Base-by-base conservation (phyloP, 37 sponge, comb jelly and placozoan species). In the Eunapius fragilis region DNA sequence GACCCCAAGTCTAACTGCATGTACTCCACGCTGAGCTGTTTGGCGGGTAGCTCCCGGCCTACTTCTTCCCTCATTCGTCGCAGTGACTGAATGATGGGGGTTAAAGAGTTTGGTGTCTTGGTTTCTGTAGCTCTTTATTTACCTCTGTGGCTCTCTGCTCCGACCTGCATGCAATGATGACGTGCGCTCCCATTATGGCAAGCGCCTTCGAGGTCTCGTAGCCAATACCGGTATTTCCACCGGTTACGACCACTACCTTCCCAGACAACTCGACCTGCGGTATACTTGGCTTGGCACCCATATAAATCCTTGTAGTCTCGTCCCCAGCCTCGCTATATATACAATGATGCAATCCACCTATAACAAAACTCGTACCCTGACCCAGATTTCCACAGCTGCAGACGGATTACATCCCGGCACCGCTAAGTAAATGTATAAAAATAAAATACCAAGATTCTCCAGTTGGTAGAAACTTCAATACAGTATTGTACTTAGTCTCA, bases 211-310 rank as follows among this genome's bases (percentile, higher is more conserved):
- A 88, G 12, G 88, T 85, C 86, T 94, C 94, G 58, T 94, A 94
- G 69, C 94, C 94, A 47, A 94, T 94, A 12, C 94, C 94, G 76
- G 91, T 84, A 77, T 94, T 94, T 24, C 94, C 91, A 33, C 94
- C 94, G 35, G 94, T 94, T 68, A 94, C 94, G 10, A 94, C 71
- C 33, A 88, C 94, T 31, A 94, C 94, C 50, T 71, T 87, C 32
- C 88, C 88, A 22, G 75, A 77, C 37, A 89, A 85, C 36, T 94
- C 94, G 4, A 87, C 91, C 25, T 78, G 74, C 28, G 94, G 91
- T 36, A 84, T 84, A 28, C 82, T 77, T 33, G 88, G 50, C 17
- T 77, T 82, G 31, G 37, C 80, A 12, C 94, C 94, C 91, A 90
- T 90, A 45, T 12, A 41, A 9, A 9, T 3, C 41, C 3, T 9